Evolutionary conservation across 2,888 invertebrate genomes (phyloP), one percentile per base, ranked within the genome.

Genomic region (Corythucha ciliata): DNA sequence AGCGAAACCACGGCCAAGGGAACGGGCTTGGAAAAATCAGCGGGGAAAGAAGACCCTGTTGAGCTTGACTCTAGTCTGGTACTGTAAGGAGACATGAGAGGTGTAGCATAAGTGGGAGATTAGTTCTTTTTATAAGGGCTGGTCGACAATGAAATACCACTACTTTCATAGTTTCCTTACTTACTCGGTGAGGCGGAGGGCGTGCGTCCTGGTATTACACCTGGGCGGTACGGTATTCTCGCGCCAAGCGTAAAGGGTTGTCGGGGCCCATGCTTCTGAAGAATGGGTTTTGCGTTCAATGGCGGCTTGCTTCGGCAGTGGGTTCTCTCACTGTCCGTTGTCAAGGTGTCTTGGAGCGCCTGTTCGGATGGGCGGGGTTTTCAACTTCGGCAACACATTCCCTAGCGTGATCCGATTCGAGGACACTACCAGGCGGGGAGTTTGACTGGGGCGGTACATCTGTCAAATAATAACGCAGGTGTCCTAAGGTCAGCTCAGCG

Each of bases 361-460:
- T n/a, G n/a, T n/a, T n/a, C n/a, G n/a, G n/a, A n/a, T n/a, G n/a
- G n/a, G n/a, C n/a, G n/a, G n/a, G n/a, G n/a, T n/a, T n/a, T n/a
- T n/a, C n/a, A n/a, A n/a, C n/a, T n/a, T n/a, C n/a, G n/a, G n/a
- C n/a, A n/a, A n/a, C n/a, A n/a, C n/a, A n/a, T n/a, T n/a, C n/a
- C n/a, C n/a, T n/a, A n/a, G n/a, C n/a, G n/a, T 69, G 72, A 73
- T 71, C 71, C 72, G 71, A 67, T 70, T 69, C 69, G 72, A 74
- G 71, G 74, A 75, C 74, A 74, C 65, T 71, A 72, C 72, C 74
- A 74, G 75, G 73, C 69, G 72, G 74, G 74, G 74, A 75, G 76
- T 77, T 77, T 76, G 76, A 74, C 75, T 75, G 75, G 74, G 74
- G 76, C 75, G 74, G 75, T 74, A 75, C 75, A 76, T 73, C 76